Conservation (phyloP, 2,797 vertebrate genomes). For the Alcedo atthis region DNA sequence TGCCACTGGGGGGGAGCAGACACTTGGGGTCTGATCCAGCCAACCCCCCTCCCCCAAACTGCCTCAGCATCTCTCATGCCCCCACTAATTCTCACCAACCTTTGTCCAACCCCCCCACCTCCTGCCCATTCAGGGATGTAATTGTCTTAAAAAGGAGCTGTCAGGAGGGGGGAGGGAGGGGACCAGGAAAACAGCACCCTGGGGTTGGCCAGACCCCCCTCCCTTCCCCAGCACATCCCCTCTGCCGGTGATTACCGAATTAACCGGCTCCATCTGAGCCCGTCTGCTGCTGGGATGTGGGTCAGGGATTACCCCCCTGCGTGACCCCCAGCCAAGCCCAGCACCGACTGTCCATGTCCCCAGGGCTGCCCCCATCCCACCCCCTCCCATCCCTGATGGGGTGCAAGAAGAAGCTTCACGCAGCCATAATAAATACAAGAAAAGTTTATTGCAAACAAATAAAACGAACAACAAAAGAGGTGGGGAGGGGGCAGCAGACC, state of each 20-base stretch:
- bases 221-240: not conserved
- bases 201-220: not conserved
- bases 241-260: not conserved
- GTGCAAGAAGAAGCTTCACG: not conserved
- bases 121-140: not conserved
- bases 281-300: not conserved
- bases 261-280: not conserved
- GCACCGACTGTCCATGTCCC: no score
- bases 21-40: not conserved
- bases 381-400: rapidly evolving
- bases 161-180: rapidly evolving
- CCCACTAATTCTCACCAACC: not conserved
- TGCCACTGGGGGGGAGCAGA: not conserved
- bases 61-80: not conserved
- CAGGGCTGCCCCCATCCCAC: not conserved
- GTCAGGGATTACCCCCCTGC: not conserved
- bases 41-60: not conserved
- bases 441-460: not conserved
- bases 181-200: not conserved
- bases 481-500: not conserved
- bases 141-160: not conserved
- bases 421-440: constrained; percentile 18
- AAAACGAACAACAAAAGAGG: not conserved
- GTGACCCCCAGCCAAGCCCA: not conserved
- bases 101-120: no score